Conservation (phyloP, 2,797 vertebrate genomes). For the Graptemys geographica region DNA sequence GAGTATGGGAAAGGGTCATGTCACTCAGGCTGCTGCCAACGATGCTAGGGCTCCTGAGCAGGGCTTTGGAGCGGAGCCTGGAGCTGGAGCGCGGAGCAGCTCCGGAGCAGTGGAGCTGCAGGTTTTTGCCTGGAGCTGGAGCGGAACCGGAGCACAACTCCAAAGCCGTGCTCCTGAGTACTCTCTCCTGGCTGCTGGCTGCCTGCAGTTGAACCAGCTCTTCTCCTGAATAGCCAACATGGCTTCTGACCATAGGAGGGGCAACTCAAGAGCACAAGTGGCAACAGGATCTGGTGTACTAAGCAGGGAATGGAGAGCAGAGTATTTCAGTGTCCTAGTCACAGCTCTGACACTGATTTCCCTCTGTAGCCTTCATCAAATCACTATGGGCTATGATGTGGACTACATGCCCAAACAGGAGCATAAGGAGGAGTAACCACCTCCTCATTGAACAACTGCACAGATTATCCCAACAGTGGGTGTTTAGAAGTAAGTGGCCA, state of each 20-base stretch:
- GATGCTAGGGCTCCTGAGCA: background rate
- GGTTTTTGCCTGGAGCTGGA: too few species aligned
- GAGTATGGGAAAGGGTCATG: background rate
- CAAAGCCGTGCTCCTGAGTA: background rate
- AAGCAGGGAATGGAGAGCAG: background rate
- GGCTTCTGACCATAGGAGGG: background rate
- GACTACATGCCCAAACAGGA: background rate
- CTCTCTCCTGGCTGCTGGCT: background rate
- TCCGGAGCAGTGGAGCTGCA: too few species aligned
- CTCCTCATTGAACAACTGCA: background rate
- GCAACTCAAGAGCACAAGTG: background rate
- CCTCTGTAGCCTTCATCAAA: background rate
- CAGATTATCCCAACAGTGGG: background rate
- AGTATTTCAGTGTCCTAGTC: background rate
- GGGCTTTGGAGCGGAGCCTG: too few species aligned
- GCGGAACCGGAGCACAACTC: too few species aligned
- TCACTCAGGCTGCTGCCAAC: background rate
- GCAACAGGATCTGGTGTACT: background rate
- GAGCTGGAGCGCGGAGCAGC: too few species aligned
- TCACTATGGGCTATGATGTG: background rate
- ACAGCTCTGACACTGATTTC: background rate
- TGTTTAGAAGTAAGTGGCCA: background rate
- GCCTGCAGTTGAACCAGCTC: background rate
- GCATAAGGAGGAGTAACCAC: background rate
- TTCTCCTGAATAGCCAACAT: rapidly evolving